Base-by-base conservation (phyloP, 1,140 invertebrate species). In the Prorops nasuta region DNA sequence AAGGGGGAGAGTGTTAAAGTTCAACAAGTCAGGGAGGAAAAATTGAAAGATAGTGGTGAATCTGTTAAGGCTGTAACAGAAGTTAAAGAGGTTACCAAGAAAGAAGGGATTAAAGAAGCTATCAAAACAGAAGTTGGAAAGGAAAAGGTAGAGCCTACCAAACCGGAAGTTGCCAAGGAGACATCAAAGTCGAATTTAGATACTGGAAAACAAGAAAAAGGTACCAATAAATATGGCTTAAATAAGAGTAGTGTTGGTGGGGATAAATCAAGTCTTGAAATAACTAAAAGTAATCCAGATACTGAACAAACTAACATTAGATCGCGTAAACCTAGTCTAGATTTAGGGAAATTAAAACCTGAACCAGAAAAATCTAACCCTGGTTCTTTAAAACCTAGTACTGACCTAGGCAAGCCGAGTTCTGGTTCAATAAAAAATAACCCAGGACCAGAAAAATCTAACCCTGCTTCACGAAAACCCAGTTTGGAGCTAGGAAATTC, bases 241-340 rank as follows among this genome's bases (percentile, higher is more conserved):
- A 3, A 43, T 51, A n/a, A n/a, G n/a, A n/a, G n/a, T n/a, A 24
- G 39, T 39, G 1, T 44, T 21, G 9, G 39, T 52, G 16, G 46
- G 49, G 32, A 49, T 51, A 37, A 51, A 54, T 15, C 57, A 51
- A 16, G 49, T 35, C 3, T 36, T n/a, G 28, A n/a, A 31, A 12
- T 24, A 19, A 50, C 42, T 72, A 69, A 57, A 14, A 55, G 48
- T 38, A 64, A 64, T 10, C 61, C 61, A 17, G 56, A 36, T 28
- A 42, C 20, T 17, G 51, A 67, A 66, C 66, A 47, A 2, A 51
- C 76, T 64, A n/a, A n/a, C n/a, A n/a, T n/a, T n/a, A n/a, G n/a
- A n/a, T n/a, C n/a, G n/a, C n/a, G n/a, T n/a, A n/a, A n/a, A n/a
- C n/a, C 24, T 28, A 28, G 4, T 3, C 34, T 17, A 16, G 3